Percentiles rank a stretch among this genome's conserved stretches.
phyloP scores from a whole-genome alignment of 2,797 vertebrate genomes.

The Oreortyx pictus region DNA sequence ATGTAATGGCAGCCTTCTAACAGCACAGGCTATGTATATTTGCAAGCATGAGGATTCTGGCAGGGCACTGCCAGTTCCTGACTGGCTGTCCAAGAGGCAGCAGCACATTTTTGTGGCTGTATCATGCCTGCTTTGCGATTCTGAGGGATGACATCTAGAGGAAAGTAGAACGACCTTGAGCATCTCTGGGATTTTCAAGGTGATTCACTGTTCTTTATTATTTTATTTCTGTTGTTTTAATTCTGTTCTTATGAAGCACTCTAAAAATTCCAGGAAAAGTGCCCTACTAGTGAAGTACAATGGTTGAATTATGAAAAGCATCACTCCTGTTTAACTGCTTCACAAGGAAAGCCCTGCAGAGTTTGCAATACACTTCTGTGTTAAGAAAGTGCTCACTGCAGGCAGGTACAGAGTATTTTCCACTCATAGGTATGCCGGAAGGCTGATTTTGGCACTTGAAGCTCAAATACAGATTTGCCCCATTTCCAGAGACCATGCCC shows the following conservation, averaged over 20 bases:
- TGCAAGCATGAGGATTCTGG: accelerated
- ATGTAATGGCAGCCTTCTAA: background rate
- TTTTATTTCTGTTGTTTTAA: background rate
- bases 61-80: background rate
- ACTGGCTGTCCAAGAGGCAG: background rate
- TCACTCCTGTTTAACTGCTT: background rate
- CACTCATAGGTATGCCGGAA: background rate
- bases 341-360: background rate
- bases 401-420: background rate
- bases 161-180: background rate
- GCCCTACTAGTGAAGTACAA: background rate
- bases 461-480: background rate
- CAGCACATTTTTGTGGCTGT: no score
- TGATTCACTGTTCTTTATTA: background rate
- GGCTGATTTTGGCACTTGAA: background rate
- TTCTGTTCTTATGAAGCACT: background rate
- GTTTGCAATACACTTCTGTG: background rate
- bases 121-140: background rate
- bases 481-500: background rate
- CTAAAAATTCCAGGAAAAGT: background rate
- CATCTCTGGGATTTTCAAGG: background rate
- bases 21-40: background rate
- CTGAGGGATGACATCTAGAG: background rate
- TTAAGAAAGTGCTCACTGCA: background rate
- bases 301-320: background rate